These are phyloP conservation scores for Hemibagrus wyckioides DNA, from an alignment of 2,113 vertebrate genomes.

Conservation along the genomic window DNA sequence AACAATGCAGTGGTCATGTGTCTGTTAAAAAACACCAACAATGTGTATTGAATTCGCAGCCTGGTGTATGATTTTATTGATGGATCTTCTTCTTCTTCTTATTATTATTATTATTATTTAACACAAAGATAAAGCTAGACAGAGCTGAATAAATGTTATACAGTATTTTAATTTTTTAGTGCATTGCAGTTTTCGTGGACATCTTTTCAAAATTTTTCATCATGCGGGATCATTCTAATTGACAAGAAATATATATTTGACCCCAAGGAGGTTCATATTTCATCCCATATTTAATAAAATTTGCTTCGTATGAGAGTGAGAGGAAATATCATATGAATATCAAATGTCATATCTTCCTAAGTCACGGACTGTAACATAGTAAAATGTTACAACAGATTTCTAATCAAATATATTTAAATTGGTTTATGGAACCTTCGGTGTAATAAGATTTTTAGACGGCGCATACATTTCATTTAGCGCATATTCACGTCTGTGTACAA, in stretches of 20 bases:
- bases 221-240: background rate
- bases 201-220: background rate
- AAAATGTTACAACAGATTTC: background rate
- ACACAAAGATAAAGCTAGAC: background rate
- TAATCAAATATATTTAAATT: background rate
- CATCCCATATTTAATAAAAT: background rate
- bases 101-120: background rate
- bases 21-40: too few species aligned
- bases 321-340: background rate
- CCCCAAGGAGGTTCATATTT: background rate
- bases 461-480: background rate
- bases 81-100: background rate
- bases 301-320: background rate
- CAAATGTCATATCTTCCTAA: background rate
- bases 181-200: background rate
- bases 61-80: too few species aligned
- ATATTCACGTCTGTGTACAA: background rate
- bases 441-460: background rate
- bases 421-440: background rate
- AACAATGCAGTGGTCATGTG: too few species aligned
- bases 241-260: slow-evolving; percentile 2
- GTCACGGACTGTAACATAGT: slow-evolving; percentile 23
- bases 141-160: background rate
- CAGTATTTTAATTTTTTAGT: background rate
- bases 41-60: too few species aligned